Base-by-base conservation (phyloP, 2,797 vertebrate species). In the Rhinella marina region DNA sequence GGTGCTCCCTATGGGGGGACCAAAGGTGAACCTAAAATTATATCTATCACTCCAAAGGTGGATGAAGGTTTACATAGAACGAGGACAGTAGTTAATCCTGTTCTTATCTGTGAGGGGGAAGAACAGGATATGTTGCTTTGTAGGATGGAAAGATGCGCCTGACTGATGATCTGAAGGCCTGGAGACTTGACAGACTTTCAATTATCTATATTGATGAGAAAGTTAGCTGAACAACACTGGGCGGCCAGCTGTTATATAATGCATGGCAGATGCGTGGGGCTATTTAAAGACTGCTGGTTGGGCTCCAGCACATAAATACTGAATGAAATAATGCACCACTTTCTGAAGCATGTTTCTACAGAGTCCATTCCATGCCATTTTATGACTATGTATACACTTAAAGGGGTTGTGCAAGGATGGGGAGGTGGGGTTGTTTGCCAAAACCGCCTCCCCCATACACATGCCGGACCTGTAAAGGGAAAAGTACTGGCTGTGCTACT, bases 151-250 rank as follows among this genome's bases (percentile, higher is more conserved):
- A 85, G 61, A 72, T 80, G 52, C 72, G 50, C 52, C 66, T 85
- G 76, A 81, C 56, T 75, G 82, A 85, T 75, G 76, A 54, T 85
- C 29, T 85, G 83, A 82, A 78, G 79, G 57, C 57, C 21, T 3
- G 41, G 21, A 68, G 23, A n/a, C 83, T 50, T 85, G 70, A 82
- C 83, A 86, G 88, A 14, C 78, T 82, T 89, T 86, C 82, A 82
- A 86, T 89, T 82, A 82, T 82, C 70, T 68, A 50, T 82, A 89
- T 82, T 86, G 79, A 89, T 89, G 59, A 75, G 57, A 77, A 86
- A 82, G 83, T 88, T 81, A 77, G 70, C 78, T 86, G 83, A 82
- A 88, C 83, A 85, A 81, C 77, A 56, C 78, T 21, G 84, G 70
- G 88, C 87, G 76, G 70, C 66, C 76, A 85, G 82, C 82, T 88